Conservation (phyloP, 1,140 invertebrate species). For the Nautilus pompilius region DNA sequence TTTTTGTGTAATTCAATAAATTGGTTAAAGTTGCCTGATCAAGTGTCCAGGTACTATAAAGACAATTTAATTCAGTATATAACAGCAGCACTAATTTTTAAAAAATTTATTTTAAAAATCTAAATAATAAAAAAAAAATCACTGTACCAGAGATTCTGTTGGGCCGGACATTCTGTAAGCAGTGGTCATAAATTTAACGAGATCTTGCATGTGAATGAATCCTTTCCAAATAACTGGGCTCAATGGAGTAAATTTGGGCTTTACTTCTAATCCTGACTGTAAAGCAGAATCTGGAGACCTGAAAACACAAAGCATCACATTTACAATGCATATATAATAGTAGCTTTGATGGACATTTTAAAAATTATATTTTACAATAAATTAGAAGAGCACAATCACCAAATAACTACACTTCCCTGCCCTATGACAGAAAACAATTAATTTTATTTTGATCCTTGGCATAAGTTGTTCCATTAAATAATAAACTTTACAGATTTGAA, state of each 20-base stretch:
- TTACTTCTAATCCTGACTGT: slow-evolving; percentile 42
- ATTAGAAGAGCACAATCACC: too few species aligned
- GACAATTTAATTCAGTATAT: background rate
- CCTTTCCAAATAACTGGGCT: slow-evolving; percentile 73
- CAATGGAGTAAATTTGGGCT: slow-evolving; percentile 34
- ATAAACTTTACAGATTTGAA: too few species aligned
- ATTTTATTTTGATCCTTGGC: too few species aligned
- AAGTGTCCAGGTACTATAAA: too few species aligned
- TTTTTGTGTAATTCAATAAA: too few species aligned
- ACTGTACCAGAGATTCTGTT: slow-evolving; percentile 30
- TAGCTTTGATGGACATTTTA: too few species aligned
- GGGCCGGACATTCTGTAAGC: slow-evolving; percentile 69
- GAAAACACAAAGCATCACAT: slow-evolving; percentile 4
- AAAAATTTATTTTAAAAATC: slow-evolving; percentile 1
- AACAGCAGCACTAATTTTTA: background rate
- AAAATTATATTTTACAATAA: too few species aligned
- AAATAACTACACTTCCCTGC: too few species aligned
- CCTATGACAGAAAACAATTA: too few species aligned
- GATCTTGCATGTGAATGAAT: slow-evolving; percentile 84
- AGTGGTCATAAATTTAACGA: slow-evolving; percentile 81
- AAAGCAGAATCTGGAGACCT: slow-evolving; percentile 48
- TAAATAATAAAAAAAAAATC: background rate
- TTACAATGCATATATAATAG: too few species aligned
- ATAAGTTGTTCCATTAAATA: too few species aligned
- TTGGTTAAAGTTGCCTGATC: too few species aligned